Base-by-base conservation (phyloP, 2,888 invertebrate genomes). In the Oscheius sp. region DNA sequence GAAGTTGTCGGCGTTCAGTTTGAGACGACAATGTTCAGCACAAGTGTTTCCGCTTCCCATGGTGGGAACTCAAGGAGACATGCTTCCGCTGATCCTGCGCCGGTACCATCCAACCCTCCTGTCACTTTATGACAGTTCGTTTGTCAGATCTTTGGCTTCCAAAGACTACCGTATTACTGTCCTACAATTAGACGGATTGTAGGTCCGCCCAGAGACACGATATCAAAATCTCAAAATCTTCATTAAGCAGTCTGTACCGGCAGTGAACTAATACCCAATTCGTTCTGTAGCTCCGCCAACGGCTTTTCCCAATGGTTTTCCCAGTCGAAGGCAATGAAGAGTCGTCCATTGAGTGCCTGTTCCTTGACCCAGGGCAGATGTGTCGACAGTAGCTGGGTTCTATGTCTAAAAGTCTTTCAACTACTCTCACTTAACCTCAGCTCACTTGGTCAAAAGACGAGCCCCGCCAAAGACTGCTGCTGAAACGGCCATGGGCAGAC, bases 391-490 rank as follows among this genome's bases (percentile, higher is more conserved):
- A 87, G 71, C 33, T 81, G 81, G 48, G 75, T 77, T 2, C 86
- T 80, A 66, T 87, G 84, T 65, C 87, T 87, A 70, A 76, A 82
- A 62, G 9, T 32, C 2, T 3, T 42, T 42, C 42, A 3, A 42
- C 21, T 33, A 9, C 10, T 55, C 42, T 42, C 11, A 37, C 73
- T 32, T 2, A 35, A 33, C 33, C 5, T 33, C 33, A 11, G 33
- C 59, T 70, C 91, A 93, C 93, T 94, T 95, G 73, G 95, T 94
- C 85, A 93, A 93, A 13, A 98, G 91, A 83, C 97, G 92, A 13
- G 93, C 91, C 1, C 96, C 94, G 11, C 97, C 98, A 92, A 96
- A 95, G 74, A 97, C 92, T 0, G 95, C 97, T 32, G 95, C 99
- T 70, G 93, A 93, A 77, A 95, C 92, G 89, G 97, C 97, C 97